Evolutionary conservation across 2,797 vertebrate genomes (phyloP), one percentile per base, ranked within the genome.

Genomic region (Clamator glandarius): DNA sequence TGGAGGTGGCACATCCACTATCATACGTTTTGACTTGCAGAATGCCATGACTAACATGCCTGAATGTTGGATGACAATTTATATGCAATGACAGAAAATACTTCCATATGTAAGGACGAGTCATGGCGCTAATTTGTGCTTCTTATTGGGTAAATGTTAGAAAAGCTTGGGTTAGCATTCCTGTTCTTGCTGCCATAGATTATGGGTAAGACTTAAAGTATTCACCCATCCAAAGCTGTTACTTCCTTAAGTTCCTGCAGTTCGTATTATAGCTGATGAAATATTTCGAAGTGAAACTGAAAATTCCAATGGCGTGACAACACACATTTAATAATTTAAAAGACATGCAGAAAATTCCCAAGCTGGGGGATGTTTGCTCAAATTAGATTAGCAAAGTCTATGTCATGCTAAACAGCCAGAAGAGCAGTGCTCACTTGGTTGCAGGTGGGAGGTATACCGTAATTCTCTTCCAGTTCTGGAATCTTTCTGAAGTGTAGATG

Each of bases 401-500:
- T 78, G 70, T 94, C 92, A 90, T 82, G 87, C 87, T 73, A 93
- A 77, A 69, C 24, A 94, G 81, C 55, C 90, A 90, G 95, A 87
- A 90, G 15, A 93, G 67, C 67, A 89, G 57, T 3, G 31, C 98
- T 98, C 93, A 98, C 98, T 98, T 99, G 61, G 99, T 98, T 70
- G 98, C 96, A 44, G 98, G 98, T 55, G 99, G 99, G 83, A 99
- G 98, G 97, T 99, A 99, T 89, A 99, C 98, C 0, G 98, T 99
- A 96, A 99, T 97, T 96, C 99, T 98, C 87, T 98, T 98, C 99
- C 99, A 99, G 96, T 98, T 98, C 94, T 99, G 98, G 97, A 99
- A 99, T 95, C 99, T 98, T 54, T 99, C 99, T 2, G 99, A 98
- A 33, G 98, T 98, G 92, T 99, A 99, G 96, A 98, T 61, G 19